Evolutionary conservation across 2,888 invertebrate genomes (phyloP).

Genomic region (Seira ritae): DNA sequence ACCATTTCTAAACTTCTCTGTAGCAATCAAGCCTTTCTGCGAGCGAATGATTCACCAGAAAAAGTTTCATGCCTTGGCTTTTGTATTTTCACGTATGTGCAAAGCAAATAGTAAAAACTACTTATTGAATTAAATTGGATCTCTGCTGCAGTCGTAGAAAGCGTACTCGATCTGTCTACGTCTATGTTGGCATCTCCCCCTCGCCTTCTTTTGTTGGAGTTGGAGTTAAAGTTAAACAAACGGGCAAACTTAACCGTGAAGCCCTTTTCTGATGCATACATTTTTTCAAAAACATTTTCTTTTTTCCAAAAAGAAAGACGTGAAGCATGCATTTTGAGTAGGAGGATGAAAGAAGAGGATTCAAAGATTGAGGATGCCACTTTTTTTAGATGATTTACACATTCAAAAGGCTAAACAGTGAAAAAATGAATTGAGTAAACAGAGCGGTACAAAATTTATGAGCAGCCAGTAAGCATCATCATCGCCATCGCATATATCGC

Average conservation of each 20-base stretch:
- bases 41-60: background rate
- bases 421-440: conserved; percentile 10
- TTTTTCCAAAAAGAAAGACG: background rate
- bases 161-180: background rate
- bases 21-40: background rate
- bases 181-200: too few relatives aligned
- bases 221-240: too few relatives aligned
- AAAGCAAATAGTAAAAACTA: background rate
- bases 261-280: background rate
- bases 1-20: background rate
- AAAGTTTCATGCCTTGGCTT: background rate
- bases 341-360: too few relatives aligned
- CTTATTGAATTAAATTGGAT: background rate
- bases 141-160: background rate
- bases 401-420: background rate
- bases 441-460: conserved; percentile 16
- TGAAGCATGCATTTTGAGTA: too few relatives aligned
- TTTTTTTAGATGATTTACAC: background rate
- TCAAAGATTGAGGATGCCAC: background rate
- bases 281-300: too few relatives aligned
- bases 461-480: background rate
- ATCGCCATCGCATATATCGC: background rate
- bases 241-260: conserved; percentile 1
- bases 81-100: background rate
- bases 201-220: conserved; percentile 2